A percentile compares a stretch with the other conserved stretches of the same genome.
phyloP scores from a whole-genome alignment of 2,888 invertebrate species.

The Chymomyza caudatula region DNA sequence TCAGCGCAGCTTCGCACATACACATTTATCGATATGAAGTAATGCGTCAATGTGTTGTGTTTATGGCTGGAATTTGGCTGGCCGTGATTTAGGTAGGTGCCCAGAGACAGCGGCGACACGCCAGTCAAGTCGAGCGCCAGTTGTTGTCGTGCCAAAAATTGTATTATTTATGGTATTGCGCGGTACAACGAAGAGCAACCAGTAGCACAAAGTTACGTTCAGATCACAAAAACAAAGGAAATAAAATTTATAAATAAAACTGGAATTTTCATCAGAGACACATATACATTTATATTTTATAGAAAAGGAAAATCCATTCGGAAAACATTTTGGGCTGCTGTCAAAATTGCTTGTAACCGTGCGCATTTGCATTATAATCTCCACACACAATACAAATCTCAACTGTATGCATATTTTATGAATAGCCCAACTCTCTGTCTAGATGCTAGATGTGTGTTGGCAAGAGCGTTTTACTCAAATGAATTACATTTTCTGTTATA shows the following conservation, averaged over 20 bases:
- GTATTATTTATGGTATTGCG: slow-evolving; percentile 62
- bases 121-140: neutral
- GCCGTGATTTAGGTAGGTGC: slow-evolving; percentile 65
- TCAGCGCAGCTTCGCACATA: neutral
- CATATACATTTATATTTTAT: slow-evolving; percentile 37
- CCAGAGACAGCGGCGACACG: slow-evolving; percentile 29
- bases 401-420: slow-evolving; percentile 60
- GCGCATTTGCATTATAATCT: slow-evolving; percentile 67
- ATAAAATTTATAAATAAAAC: slow-evolving; percentile 66
- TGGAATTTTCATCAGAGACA: slow-evolving; percentile 28
- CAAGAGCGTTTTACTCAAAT: slow-evolving; percentile 21
- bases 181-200: neutral
- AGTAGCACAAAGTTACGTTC: neutral
- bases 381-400: slow-evolving; percentile 56
- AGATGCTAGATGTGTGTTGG: neutral
- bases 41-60: slow-evolving; percentile 62
- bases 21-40: slow-evolving; percentile 26
- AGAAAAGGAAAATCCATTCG: neutral
- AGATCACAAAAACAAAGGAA: slow-evolving; percentile 34
- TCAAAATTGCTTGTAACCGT: slow-evolving; percentile 52
- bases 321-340: slow-evolving; percentile 36
- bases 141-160: slow-evolving; percentile 27
- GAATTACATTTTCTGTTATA: slow-evolving; percentile 54
- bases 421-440: slow-evolving; percentile 15
- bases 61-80: slow-evolving; percentile 39